Evolutionary conservation across 2,113 vertebrate genomes (phyloP).

Genomic region (Callaeas wilsoni): DNA sequence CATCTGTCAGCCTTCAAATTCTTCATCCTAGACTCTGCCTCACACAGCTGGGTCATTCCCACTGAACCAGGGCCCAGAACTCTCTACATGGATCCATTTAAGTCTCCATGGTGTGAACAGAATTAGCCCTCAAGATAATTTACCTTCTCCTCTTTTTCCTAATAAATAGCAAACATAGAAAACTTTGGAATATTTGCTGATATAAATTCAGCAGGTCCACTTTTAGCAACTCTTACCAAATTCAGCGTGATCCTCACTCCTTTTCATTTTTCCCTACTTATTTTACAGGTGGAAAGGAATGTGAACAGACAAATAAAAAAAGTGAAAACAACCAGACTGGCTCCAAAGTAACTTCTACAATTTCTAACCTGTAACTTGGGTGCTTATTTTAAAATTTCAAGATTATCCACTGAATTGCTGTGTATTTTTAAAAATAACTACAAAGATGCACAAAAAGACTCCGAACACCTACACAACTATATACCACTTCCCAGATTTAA

Average conservation of each 20-base stretch:
- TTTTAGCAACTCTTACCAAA: not conserved
- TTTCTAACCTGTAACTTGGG: not conserved
- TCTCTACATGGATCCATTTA: not conserved
- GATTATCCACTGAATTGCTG: not conserved
- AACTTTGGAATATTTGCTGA: not conserved
- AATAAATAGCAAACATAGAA: not conserved
- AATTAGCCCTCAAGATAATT: not conserved
- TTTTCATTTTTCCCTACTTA: not conserved
- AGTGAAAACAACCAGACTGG: not conserved
- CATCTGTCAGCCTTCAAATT: not conserved
- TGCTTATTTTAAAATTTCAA: not conserved
- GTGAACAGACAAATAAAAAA: not conserved
- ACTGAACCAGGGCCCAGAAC: not conserved
- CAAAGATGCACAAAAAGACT: not conserved
- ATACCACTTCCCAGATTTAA: not conserved
- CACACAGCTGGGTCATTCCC: rapidly evolving
- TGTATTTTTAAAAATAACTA: not conserved
- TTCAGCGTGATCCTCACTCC: rapidly evolving
- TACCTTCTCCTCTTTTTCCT: not conserved
- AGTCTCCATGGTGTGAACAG: not conserved
- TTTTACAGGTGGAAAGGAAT: not conserved
- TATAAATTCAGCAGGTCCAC: not conserved
- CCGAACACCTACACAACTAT: not conserved
- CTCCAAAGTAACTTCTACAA: not conserved
- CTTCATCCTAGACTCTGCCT: not conserved